phyloP scores from a whole-genome alignment of 2,888 invertebrate species.

The Augochlorella aurata region DNA sequence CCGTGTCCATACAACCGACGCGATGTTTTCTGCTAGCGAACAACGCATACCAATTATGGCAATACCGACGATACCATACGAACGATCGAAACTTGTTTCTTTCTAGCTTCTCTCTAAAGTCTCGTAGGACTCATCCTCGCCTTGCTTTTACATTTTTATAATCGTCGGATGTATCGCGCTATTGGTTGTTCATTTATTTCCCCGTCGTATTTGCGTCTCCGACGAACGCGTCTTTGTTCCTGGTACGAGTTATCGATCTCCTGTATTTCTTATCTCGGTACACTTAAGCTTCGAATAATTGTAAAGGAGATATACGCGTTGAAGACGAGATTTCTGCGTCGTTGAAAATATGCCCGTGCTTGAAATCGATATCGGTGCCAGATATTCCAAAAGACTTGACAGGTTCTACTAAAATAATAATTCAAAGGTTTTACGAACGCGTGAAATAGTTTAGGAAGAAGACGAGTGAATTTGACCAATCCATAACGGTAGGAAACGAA shows the following conservation, averaged over 20 bases:
- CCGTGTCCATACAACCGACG: constrained; percentile 59
- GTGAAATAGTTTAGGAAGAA: not conserved
- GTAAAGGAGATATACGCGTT: not conserved
- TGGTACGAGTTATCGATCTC: not conserved
- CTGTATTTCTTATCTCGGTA: no score
- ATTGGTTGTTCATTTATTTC: not conserved
- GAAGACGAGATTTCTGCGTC: not conserved
- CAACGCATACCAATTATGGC: not conserved
- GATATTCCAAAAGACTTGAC: not conserved
- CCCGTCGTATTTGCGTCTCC: not conserved
- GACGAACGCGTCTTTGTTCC: not conserved
- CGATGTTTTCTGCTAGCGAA: constrained; percentile 48
- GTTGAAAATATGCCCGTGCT: not conserved
- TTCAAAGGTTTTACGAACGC: not conserved
- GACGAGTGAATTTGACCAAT: not conserved
- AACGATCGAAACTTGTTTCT: not conserved
- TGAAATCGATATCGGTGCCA: not conserved
- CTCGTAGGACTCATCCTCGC: not conserved
- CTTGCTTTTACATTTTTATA: not conserved
- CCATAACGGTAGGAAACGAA: not conserved
- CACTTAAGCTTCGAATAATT: not conserved
- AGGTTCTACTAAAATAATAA: not conserved
- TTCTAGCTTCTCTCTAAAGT: not conserved
- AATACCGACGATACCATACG: not conserved
- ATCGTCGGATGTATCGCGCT: not conserved